Evolutionary conservation across 2,797 vertebrate species (phyloP).

Genomic region (Eptatretus atami): DNA sequence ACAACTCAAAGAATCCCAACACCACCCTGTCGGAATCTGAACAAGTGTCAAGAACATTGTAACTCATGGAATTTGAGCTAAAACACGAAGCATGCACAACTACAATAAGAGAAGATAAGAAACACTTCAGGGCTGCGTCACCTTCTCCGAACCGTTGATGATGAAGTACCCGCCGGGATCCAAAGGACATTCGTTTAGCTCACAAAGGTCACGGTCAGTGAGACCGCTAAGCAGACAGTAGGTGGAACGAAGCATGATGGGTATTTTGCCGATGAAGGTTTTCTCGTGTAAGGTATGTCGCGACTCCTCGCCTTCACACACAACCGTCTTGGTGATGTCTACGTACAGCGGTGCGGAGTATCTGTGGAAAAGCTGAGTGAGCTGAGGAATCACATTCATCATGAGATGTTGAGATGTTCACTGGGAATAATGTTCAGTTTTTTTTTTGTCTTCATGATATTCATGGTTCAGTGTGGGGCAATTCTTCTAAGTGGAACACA

Average conservation of each 20-base stretch:
- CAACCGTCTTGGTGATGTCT: constrained; percentile 92
- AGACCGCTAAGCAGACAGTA: constrained; percentile 72
- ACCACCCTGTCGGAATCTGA: no score
- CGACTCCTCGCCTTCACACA: constrained; percentile 85
- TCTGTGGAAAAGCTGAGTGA: constrained; percentile 15
- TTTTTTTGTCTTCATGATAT: no score
- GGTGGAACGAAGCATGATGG: constrained; percentile 88
- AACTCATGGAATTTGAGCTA: neutral
- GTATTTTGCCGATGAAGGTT: constrained; percentile 92
- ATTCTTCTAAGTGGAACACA: no score
- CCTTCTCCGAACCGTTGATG: constrained; percentile 97
- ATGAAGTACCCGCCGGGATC: constrained; percentile 95
- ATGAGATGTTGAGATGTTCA: no score
- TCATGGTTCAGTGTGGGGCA: no score
- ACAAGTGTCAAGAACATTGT: constrained; percentile 3
- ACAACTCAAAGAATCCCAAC: no score
- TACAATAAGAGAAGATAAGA: neutral
- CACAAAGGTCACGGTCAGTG: constrained; percentile 74
- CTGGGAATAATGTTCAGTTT: no score
- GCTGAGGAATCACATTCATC: no score
- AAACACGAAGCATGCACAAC: no score
- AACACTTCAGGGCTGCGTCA: constrained; percentile 11
- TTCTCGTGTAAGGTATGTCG: constrained; percentile 89
- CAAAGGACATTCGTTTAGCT: constrained; percentile 77
- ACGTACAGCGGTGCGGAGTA: constrained; percentile 87